Conservation (phyloP, 1,140 invertebrate genomes). For the Hesperophylax magnus region DNA sequence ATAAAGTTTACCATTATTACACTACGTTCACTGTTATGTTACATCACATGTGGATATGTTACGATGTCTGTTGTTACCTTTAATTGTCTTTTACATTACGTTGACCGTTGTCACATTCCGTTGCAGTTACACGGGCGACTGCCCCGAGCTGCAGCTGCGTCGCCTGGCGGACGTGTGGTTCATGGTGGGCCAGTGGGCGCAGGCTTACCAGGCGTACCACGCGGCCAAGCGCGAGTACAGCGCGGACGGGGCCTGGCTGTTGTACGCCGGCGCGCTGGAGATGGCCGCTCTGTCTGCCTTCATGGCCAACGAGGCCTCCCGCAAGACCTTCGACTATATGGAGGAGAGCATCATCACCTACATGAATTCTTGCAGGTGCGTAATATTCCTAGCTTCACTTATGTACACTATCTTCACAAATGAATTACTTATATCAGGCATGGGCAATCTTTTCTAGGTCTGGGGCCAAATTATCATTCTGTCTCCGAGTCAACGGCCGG, state of each 20-base stretch:
- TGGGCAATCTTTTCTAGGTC: too few relatives aligned
- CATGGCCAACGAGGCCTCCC: conserved; percentile 84
- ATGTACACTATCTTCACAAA: too few relatives aligned
- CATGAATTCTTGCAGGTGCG: conserved; percentile 87
- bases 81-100: too few relatives aligned
- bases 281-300: conserved; percentile 95
- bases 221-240: conserved; percentile 96
- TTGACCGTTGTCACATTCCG: too few relatives aligned
- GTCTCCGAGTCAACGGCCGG: too few relatives aligned
- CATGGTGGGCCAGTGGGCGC: conserved; percentile 94
- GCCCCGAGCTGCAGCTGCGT: conserved; percentile 93
- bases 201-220: conserved; percentile 95
- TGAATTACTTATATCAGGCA: too few relatives aligned
- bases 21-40: too few relatives aligned
- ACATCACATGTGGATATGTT: too few relatives aligned
- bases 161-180: conserved; percentile 96
- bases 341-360: conserved; percentile 94
- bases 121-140: conserved; percentile 87
- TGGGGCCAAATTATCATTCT: too few relatives aligned
- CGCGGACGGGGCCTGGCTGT: conserved; percentile 96
- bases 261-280: conserved; percentile 95
- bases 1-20: too few relatives aligned
- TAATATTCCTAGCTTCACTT: too few relatives aligned
- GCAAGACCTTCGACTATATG: conserved; percentile 91
- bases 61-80: too few relatives aligned